Evolutionary conservation across 53 echinoderm and acorn worm species (phyloP), one percentile per base, ranked within the genome.

Genomic region (Astropecten irregularis): DNA sequence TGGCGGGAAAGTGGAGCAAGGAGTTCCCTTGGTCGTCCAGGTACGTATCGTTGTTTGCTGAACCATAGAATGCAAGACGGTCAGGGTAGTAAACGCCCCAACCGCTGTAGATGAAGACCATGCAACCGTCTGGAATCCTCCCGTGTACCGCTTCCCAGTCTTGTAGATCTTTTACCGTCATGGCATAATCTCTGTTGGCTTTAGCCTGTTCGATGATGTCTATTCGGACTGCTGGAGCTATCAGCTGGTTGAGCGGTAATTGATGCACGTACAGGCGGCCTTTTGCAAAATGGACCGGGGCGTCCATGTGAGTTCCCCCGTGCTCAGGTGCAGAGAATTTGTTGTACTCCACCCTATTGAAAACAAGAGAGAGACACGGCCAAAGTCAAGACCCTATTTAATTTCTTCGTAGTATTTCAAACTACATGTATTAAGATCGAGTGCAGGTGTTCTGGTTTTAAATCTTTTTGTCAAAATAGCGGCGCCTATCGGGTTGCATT

Each of bases 41-140:
- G 28, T 28, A 44, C 18, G 84, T 71, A 32, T 71, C 84, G 21
- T 84, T 59, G 15, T 44, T 49, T 30, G 57, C 4, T 10, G 68
- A 71, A 0, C 84, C 84, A 26, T 58, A 60, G 84, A 71, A 84
- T 9, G 71, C 22, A 3, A 71, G 34, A 29, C 71, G 84, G 19
- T 84, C 51, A 29, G 84, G 84, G 58, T 84, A 84, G 59, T 68
- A 84, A 48, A 31, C 59, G 9, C 84, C 84, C 84, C 84, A 84
- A 16, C 71, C 84, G 33, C 57, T 71, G 59, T 46, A 84, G 20
- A 84, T 58, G 35, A 84, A 71, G 47, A 84, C 40, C 16, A 84
- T n/a, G 22, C 48, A 40, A 31, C 59, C 84, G 16, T 84, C 58
- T 39, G 71, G 84, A 49, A 84, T 84, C 25, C 34, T 49, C 40